Base-by-base conservation (phyloP, 2,113 vertebrate species). In the Myotis yumanensis region DNA sequence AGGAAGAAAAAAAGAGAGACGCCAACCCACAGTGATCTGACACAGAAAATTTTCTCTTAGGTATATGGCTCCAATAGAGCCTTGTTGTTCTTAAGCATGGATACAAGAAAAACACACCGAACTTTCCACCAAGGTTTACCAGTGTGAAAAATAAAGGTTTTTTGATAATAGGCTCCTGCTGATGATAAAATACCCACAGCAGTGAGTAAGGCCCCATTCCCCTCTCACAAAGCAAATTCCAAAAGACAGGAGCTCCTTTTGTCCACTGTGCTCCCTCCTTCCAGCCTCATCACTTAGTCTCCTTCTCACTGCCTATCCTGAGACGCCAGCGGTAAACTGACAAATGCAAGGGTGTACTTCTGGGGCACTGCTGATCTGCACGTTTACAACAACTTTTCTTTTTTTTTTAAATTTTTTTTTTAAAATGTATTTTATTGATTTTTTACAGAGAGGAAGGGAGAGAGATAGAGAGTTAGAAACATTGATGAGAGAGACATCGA, bases 111-210 rank as follows among this genome's bases (percentile, higher is more conserved):
- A 93, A 35, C 32, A 40, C 23, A 93, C 51, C 73, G 51, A 54
- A 93, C 68, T 91, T 90, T 88, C 62, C 88, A 86, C 48, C 59
- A 94, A 88, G 62, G 28, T 22, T 85, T 72, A 79, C 1, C 8
- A 15, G 35, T 85, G 14, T 86, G 28, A 54, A 94, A 83, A 81
- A n/a, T 22, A 76, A 91, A 46, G 48, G n/a, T 66, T 94, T 87
- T 88, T 52, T 73, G 40, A 89, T 83, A 88, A 90, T 11, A 46
- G 10, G n/a, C 54, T 91, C 90, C 54, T 80, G 68, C 15, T 77
- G 43, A 81, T 32, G n/a, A 68, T 0, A 89, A 69, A 92, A 89
- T 59, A 73, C 14, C 37, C 37, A 71, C 6, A 23, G 17, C 66
- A 52, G 62, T 81, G n/a, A 88, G 76, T 32, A 64, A 95, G 66